These are phyloP conservation scores for Eupithecia vulgata DNA, from an alignment of 2,888 invertebrate species.

Conservation along the genomic window DNA sequence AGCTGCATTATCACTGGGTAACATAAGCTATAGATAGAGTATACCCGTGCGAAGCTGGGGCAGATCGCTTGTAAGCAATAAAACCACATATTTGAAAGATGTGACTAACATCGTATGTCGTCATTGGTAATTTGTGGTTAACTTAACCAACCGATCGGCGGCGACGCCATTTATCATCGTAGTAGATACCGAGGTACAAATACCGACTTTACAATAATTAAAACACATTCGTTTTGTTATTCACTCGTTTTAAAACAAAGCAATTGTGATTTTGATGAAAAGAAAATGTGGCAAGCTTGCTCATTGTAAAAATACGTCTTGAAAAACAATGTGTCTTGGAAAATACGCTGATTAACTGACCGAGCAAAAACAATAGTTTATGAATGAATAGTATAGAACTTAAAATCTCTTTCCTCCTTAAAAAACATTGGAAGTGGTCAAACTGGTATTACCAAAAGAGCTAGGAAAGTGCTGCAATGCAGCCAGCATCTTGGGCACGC, in stretches of 20 bases:
- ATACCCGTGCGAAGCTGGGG: too few relatives aligned
- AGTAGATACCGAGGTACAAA: background rate
- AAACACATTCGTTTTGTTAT: background rate
- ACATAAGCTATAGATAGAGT: too few relatives aligned
- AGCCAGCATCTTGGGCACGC: too few relatives aligned
- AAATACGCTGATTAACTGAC: background rate
- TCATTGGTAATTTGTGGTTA: background rate
- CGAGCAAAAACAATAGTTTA: background rate
- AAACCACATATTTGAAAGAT: background rate
- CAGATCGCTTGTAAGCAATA: too few relatives aligned
- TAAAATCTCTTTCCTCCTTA: background rate
- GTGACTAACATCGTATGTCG: background rate
- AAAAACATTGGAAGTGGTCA: background rate
- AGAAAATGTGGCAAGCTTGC: background rate
- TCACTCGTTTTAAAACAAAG: background rate
- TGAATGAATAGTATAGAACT: background rate
- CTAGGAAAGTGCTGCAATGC: too few relatives aligned
- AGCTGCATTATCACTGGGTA: too few relatives aligned
- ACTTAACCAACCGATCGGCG: background rate
- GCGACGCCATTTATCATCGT: background rate
- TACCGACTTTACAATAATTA: background rate
- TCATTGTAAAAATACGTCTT: background rate
- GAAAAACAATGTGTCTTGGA: background rate
- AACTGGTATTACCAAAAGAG: background rate
- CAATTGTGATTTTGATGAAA: conserved; percentile 1